Evolutionary conservation across 2,113 vertebrate species (phyloP), one percentile per base, ranked within the genome.

Genomic region (Oostethus manadensis): DNA sequence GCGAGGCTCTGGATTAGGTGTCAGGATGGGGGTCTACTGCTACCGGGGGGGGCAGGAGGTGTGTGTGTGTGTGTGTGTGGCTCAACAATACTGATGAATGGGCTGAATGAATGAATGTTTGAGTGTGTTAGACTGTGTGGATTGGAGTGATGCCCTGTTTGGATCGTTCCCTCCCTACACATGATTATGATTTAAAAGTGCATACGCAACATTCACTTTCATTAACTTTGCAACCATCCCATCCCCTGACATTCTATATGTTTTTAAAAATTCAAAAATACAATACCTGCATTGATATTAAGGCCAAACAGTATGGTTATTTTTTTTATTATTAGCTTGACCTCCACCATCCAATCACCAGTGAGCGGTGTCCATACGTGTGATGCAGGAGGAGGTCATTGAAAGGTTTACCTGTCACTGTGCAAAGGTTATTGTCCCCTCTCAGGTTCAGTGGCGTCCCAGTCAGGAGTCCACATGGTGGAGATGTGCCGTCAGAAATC

Each of bases 401-500:
- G 3, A 2, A 51, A 51, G 23, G 10, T 4, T 15, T 13, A 48
- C 15, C 22, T 58, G n/a, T 10, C 14, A 15, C 23, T 17, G 13
- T 9, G 6, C 18, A 56, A 16, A 40, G 7, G 1, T 22, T 1
- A 23, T 9, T 26, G 29, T 56, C 51, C 47, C 11, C 29, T 16
- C 43, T 45, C 73, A 48, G 33, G 1, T 62, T 56, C 60, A 8
- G 62, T 11, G 58, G 61, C 21, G 49, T 42, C 55, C 75, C 56
- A 14, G 45, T 75, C 70, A 51, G 51, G 44, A 56, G 84, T 84
- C 92, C 91, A 92, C 92, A 89, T 87, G 91, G 90, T 90, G 90
- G 90, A 86, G 84, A 58, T 89, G 74, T 91, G 83, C 86, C 62
- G 75, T 90, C 85, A 81, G 59, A 84, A 90, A 91, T 70, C 68